Evolutionary conservation across 2,888 invertebrate genomes (phyloP), one percentile per base, ranked within the genome.

Genomic region (Steinernema hermaphroditum): DNA sequence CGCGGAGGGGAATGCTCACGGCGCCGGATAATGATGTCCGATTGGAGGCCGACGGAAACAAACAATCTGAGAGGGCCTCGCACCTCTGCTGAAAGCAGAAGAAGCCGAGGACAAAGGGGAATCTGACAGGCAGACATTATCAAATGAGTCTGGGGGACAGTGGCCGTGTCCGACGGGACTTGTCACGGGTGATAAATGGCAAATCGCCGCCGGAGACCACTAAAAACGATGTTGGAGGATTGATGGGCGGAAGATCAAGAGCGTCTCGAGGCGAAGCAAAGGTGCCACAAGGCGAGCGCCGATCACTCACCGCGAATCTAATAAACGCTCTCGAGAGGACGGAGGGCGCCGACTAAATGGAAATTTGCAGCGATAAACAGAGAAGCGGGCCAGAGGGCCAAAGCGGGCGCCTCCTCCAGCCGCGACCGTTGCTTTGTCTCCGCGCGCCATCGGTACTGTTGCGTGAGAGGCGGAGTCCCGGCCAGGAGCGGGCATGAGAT

Each of bases 1-100:
- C 62, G 62, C 62, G 62, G 16, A 32, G 62, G 32, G 27, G 27
- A 29, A 46, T 19, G 46, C 46, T 46, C 46, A 46, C 4, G 46
- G 46, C 46, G 62, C 62, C 27, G 27, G 62, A 62, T 62, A 62
- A 62, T 62, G 62, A 62, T 62, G 19, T 62, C 62, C 62, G 62
- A 62, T 62, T 62, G 62, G 62, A 6, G 16, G 32, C 6, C 62
- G 34, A 12, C 6, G 62, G 62, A 62, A 62, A 62, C 32, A 62
- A 62, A 62, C 62, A 62, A 22, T 62, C 16, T 27, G 54, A 6
- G 54, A 29, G 16, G 29, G 32, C 22, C 27, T 27, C 6, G 54
- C 22, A 22, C 27, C 54, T 46, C 24, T 19, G n/a, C 54, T 32
- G 62, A 62, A 16, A 29, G 16, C 16, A n/a, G n/a, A n/a, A n/a